Evolutionary conservation across 2,797 vertebrate genomes (phyloP), one percentile per base, ranked within the genome.

Genomic region (Micropoecilia bifurca): DNA sequence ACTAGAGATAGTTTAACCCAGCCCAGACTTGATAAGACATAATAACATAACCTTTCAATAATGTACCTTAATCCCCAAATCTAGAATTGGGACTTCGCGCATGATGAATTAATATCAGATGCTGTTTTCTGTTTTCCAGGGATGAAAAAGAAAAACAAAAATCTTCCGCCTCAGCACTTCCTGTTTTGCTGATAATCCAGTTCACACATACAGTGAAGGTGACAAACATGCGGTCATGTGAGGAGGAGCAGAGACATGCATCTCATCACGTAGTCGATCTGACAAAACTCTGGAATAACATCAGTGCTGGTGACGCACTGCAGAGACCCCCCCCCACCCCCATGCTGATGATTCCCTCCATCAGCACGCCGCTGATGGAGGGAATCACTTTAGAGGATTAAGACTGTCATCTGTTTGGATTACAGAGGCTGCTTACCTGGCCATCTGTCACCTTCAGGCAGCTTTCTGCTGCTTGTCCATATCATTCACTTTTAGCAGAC

Each of bases 311-410:
- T 68, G 63, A 41, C 36, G 72, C 72, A 12, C 33, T 2, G 33
- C 28, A 0, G 73, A n/a, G 2, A 16, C 47, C 48, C 13, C 8
- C 78, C 50, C 10, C n/a, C 1, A 0, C 53, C 57, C 57, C 28
- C 9, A 79, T 73, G 69, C 13, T 33, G 33, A 33, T 33, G 33
- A 33, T 33, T 33, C 33, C 33, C 33, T 33, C 33, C 33, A 39
- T 4, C 36, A 77, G 72, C 68, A 50, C 33, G 75, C 71, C 63
- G 28, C 47, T 74, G 79, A 66, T 36, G 33, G 83, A 85, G 74
- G 74, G 86, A 87, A 88, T 91, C 88, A 90, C 84, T 86, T 89
- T 85, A 90, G 77, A 74, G 86, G 93, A 94, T 94, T 94, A 92
- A 71, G 22, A 13, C 53, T 46, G 86, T 91, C 78, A 90, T 90